phyloP scores from a whole-genome alignment of 2,797 vertebrate species.

The Antennarius maculatus region DNA sequence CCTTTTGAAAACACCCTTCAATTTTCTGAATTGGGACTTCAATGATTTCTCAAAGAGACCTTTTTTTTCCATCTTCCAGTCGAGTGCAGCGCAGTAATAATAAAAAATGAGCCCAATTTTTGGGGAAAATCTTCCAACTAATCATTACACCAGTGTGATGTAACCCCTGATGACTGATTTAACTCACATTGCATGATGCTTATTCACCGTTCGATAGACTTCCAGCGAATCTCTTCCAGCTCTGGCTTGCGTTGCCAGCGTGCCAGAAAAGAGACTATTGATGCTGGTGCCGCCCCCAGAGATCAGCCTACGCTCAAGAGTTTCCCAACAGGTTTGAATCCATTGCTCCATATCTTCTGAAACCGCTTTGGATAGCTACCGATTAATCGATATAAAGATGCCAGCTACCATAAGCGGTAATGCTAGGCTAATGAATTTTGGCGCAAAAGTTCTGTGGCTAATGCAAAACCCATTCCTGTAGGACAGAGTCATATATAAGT shows the following conservation, averaged over 20 bases:
- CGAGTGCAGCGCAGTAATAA: neutral
- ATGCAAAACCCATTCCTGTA: no score
- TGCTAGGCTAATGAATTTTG: no score
- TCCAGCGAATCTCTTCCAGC: constrained; percentile 35
- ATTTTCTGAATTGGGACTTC: constrained; percentile 19
- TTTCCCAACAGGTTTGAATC: constrained; percentile 35
- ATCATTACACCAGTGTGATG: constrained; percentile 30
- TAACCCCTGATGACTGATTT: constrained; percentile 46
- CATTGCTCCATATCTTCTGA: constrained; percentile 8
- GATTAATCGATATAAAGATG: no score
- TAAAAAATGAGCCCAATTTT: constrained; percentile 25
- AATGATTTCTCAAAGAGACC: constrained; percentile 9
- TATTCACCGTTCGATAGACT: constrained; percentile 42
- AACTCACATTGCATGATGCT: constrained; percentile 30
- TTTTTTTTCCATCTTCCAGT: constrained; percentile 4
- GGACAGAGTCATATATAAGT: no score
- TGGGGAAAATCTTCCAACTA: constrained; percentile 19
- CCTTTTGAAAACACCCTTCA: constrained; percentile 4
- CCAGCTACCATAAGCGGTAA: no score
- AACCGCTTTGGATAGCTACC: no score
- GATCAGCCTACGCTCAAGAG: constrained; percentile 32
- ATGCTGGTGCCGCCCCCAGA: constrained; percentile 41
- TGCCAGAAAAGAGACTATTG: constrained; percentile 30
- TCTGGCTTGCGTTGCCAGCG: constrained; percentile 22
- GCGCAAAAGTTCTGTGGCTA: no score